phyloP scores from a whole-genome alignment of 2,113 vertebrate genomes.

The Albula glossodonta region DNA sequence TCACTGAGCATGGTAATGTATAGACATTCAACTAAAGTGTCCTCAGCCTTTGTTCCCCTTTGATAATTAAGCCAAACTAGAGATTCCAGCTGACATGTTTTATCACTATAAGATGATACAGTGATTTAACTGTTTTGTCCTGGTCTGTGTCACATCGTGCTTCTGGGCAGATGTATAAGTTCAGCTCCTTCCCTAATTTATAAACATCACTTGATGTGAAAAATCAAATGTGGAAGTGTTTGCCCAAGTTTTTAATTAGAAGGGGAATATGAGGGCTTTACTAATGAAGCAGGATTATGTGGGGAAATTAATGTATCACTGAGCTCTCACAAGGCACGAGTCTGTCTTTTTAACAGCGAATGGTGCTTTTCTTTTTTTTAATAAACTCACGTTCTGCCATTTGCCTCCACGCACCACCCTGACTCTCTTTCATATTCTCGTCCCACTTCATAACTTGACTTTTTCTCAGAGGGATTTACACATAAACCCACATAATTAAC shows the following conservation, averaged over 20 bases:
- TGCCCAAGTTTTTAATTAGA: conserved; percentile 25
- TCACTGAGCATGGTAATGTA: neutral
- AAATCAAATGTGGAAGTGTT: neutral
- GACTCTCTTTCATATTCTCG: neutral
- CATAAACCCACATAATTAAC: conserved; percentile 15
- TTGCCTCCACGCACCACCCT: neutral
- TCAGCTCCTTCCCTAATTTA: neutral
- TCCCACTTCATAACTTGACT: neutral
- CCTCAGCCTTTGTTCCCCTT: neutral
- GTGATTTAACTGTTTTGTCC: neutral
- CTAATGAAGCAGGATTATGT: conserved; percentile 14
- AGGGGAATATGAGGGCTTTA: conserved; percentile 16
- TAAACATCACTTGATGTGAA: neutral
- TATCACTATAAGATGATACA: neutral
- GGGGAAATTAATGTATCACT: conserved; percentile 8
- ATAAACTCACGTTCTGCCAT: neutral
- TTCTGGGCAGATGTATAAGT: neutral
- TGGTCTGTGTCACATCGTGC: neutral
- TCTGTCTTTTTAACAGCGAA: neutral
- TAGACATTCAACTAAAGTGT: neutral
- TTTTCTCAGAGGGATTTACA: neutral
- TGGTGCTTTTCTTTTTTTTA: neutral
- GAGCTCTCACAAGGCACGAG: neutral
- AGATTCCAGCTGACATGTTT: too few relatives aligned
- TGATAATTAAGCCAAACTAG: neutral